Conservation (phyloP, 1,140 invertebrate genomes). For the Platyscapa corneri region DNA sequence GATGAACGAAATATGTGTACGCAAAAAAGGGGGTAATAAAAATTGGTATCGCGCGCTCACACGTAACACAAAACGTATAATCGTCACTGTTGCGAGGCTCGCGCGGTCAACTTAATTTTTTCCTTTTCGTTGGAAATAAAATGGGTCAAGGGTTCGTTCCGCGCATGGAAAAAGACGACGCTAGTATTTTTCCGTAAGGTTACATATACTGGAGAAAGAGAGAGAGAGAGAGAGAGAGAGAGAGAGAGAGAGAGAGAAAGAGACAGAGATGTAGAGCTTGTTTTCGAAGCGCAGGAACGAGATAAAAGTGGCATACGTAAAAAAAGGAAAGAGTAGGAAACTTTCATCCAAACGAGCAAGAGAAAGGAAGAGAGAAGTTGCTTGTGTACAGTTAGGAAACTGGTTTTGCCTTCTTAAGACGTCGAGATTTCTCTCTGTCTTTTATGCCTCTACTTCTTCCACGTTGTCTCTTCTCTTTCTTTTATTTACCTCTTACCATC, state of each 20-base stretch:
- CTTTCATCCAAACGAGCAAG: slow-evolving; percentile 35
- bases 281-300: slow-evolving; percentile 23
- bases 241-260: neutral
- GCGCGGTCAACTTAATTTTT: neutral
- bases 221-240: neutral
- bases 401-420: slow-evolving; percentile 51
- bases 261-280: neutral
- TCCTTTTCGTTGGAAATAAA: slow-evolving; percentile 1
- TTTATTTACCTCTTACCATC: neutral
- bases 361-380: slow-evolving; percentile 32
- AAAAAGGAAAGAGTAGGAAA: slow-evolving; percentile 9
- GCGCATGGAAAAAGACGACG: neutral
- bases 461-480: slow-evolving; percentile 30
- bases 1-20: no score
- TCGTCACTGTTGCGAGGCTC: no score
- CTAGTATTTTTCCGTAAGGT: slow-evolving; percentile 21
- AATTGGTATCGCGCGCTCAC: neutral
- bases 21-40: neutral
- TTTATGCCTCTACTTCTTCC: slow-evolving; percentile 34
- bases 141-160: slow-evolving; percentile 17
- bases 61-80: no score
- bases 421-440: slow-evolving; percentile 45
- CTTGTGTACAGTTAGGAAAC: slow-evolving; percentile 55
- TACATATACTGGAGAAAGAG: neutral
- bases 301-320: slow-evolving; percentile 29